phyloP scores from a whole-genome alignment of 92 coral and sea anemone species.

The Isaurus tuberculatus region DNA sequence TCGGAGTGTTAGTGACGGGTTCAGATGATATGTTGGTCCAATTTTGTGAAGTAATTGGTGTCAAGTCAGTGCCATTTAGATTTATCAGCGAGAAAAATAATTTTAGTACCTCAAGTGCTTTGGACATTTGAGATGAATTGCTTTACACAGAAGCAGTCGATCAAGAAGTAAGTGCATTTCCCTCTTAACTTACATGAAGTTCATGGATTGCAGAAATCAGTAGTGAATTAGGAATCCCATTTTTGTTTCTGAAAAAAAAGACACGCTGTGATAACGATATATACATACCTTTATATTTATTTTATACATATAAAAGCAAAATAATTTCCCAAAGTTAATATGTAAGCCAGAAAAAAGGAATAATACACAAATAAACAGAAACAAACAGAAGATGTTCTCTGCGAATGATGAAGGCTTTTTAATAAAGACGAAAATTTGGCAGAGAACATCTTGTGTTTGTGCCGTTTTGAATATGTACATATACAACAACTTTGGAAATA shows the following conservation, averaged over 20 bases:
- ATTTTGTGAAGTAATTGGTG: constrained; percentile 35
- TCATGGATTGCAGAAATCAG: not conserved
- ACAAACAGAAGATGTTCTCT: too few relatives aligned
- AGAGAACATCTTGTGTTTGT: too few relatives aligned
- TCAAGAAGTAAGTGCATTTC: constrained; percentile 20
- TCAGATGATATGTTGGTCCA: constrained; percentile 15
- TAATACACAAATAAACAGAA: too few relatives aligned
- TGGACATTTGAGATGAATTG: constrained; percentile 83
- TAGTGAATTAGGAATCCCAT: not conserved
- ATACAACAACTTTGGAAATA: too few relatives aligned
- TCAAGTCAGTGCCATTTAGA: constrained; percentile 71
- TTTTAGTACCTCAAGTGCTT: constrained; percentile 87
- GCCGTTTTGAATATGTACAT: too few relatives aligned
- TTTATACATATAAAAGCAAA: not conserved
- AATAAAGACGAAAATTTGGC: too few relatives aligned
- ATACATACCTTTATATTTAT: not conserved
- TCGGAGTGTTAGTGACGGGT: constrained; percentile 6
- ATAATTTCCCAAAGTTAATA: too few relatives aligned
- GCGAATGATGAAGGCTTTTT: too few relatives aligned
- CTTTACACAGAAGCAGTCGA: not conserved
- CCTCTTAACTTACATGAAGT: constrained; percentile 7
- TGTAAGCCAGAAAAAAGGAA: too few relatives aligned
- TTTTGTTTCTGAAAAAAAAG: not conserved
- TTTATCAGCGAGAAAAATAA: constrained; percentile 84
- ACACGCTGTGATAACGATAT: not conserved